These are phyloP conservation scores for Coenonympha arcania DNA, from an alignment of 2,888 invertebrate species.

Conservation along the genomic window DNA sequence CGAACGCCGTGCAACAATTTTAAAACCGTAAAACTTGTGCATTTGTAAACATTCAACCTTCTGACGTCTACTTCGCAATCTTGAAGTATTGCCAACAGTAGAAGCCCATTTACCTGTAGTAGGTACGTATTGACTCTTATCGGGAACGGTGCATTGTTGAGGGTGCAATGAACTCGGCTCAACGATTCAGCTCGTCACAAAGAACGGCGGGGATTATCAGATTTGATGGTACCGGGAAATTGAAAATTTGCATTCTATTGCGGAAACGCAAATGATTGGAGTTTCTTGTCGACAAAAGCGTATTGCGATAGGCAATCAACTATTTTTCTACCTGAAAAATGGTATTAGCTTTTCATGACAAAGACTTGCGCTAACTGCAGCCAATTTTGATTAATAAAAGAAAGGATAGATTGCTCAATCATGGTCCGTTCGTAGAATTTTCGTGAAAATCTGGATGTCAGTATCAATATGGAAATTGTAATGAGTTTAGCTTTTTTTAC, in stretches of 20 bases:
- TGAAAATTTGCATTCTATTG: slow-evolving; percentile 19
- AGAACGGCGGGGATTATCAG: slow-evolving; percentile 25
- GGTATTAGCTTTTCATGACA: too few relatives aligned
- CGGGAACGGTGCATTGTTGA: slow-evolving; percentile 13
- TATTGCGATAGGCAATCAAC: background rate
- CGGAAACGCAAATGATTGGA: slow-evolving; percentile 9
- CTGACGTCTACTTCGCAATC: slow-evolving; percentile 10
- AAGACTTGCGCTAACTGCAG: too few relatives aligned
- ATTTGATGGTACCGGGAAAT: slow-evolving; percentile 24
- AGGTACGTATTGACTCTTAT: slow-evolving; percentile 11
- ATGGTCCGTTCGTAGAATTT: too few relatives aligned
- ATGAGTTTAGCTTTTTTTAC: too few relatives aligned
- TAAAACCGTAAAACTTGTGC: background rate
- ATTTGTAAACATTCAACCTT: slow-evolving; percentile 7
- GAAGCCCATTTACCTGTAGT: slow-evolving; percentile 14
- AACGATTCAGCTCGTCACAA: slow-evolving; percentile 6
- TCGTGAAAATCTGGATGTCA: too few relatives aligned
- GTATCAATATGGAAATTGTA: too few relatives aligned
- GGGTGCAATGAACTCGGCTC: slow-evolving; percentile 18
- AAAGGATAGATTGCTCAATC: too few relatives aligned
- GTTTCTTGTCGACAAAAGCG: slow-evolving; percentile 8
- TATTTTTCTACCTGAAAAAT: too few relatives aligned
- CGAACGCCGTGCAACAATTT: too few relatives aligned
- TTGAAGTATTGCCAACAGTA: slow-evolving; percentile 9
- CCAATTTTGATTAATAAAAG: too few relatives aligned